These are phyloP conservation scores for Sesamia nonagrioides DNA, from an alignment of 1,140 invertebrate genomes.

Conservation along the genomic window DNA sequence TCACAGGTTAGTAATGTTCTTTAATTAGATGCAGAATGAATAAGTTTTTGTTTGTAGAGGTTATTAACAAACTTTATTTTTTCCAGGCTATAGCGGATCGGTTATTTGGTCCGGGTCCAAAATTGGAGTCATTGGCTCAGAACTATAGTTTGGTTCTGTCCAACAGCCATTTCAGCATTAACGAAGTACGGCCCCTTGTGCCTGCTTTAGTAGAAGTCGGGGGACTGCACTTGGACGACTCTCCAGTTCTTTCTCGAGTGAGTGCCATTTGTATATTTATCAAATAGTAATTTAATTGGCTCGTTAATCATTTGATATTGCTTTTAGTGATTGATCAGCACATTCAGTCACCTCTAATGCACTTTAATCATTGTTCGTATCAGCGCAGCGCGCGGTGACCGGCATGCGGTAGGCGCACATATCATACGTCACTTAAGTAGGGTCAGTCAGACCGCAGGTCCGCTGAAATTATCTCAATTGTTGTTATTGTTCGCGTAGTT, in stretches of 20 bases:
- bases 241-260: constrained; percentile 64
- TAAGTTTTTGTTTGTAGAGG: neutral
- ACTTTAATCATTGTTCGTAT: constrained; percentile 27
- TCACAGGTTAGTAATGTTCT: constrained; percentile 70
- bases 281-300: neutral
- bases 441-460: constrained; percentile 41
- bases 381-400: neutral
- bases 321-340: neutral
- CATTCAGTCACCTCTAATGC: constrained; percentile 31
- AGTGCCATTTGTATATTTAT: constrained; percentile 37
- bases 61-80: constrained; percentile 22
- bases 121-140: constrained; percentile 86
- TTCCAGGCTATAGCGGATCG: constrained; percentile 80
- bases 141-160: constrained; percentile 89
- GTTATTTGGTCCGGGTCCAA: constrained; percentile 82
- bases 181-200: constrained; percentile 88
- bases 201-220: constrained; percentile 89
- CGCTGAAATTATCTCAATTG: constrained; percentile 12
- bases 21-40: neutral
- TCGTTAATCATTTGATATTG: neutral
- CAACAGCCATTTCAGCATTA: constrained; percentile 89
- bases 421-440: constrained; percentile 45
- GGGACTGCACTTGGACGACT: constrained; percentile 86
- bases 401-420: constrained; percentile 23
- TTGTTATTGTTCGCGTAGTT: neutral